phyloP scores from a whole-genome alignment of 2,888 invertebrate species.

The Pteria penguin region DNA sequence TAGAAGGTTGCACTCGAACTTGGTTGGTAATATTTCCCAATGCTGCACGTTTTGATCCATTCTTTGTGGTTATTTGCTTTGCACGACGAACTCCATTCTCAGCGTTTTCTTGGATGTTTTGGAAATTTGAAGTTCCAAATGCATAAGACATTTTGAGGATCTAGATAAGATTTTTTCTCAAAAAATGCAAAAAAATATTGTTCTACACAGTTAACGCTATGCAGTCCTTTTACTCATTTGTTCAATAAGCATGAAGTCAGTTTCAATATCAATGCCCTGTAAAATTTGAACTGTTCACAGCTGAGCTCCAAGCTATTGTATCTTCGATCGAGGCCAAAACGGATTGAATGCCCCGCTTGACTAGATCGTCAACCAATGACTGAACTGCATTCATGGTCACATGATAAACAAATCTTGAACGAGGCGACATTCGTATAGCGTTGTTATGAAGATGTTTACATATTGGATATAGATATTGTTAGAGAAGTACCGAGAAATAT shows the following conservation, averaged over 20 bases:
- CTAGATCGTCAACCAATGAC: conserved; percentile 67
- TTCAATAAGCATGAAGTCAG: background rate
- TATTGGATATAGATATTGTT: too few relatives aligned
- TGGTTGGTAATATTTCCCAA: conserved; percentile 76
- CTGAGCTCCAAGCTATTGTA: background rate
- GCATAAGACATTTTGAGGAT: conserved; percentile 57
- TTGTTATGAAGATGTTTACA: too few relatives aligned
- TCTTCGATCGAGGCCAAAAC: conserved; percentile 43
- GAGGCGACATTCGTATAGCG: conserved; percentile 13
- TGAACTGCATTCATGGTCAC: conserved; percentile 55
- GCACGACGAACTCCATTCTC: conserved; percentile 62
- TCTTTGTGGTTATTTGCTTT: conserved; percentile 49
- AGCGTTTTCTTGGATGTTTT: conserved; percentile 49
- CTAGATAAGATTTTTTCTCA: background rate
- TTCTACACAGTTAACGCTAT: background rate
- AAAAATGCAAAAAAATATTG: background rate
- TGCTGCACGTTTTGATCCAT: conserved; percentile 70
- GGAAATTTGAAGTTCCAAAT: conserved; percentile 47
- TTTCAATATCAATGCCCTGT: background rate
- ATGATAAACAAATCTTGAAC: conserved; percentile 53
- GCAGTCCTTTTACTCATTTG: background rate
- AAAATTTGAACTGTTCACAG: conserved; percentile 7
- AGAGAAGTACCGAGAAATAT: too few relatives aligned
- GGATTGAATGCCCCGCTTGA: conserved; percentile 74
- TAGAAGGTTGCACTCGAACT: conserved; percentile 71